Evolutionary conservation across 2,113 vertebrate species (phyloP), one percentile per base, ranked within the genome.

Genomic region (Neogale vison): DNA sequence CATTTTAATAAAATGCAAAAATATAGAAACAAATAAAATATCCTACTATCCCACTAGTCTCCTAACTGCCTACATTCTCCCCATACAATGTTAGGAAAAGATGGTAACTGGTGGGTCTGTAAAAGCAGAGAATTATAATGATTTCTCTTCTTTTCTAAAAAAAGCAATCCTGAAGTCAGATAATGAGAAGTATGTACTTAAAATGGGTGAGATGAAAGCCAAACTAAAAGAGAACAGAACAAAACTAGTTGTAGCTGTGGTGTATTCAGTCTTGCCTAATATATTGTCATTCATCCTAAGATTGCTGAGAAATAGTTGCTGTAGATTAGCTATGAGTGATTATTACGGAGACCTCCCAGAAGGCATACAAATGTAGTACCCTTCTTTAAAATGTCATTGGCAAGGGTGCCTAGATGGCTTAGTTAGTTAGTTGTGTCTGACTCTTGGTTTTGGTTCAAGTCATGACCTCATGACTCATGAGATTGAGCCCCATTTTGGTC

Each of bases 1-100:
- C 26, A 59, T 77, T 76, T 88, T 81, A 57, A 74, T 42, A 55
- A 57, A 86, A 86, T 47, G 34, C 34, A 69, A 89, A 95, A 26
- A 34, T 21, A 86, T 50, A 67, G 72, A 86, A 93, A 89, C 45
- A 90, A 76, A 63, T 84, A 71, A 96, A 93, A 89, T 74, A 39
- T 50, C 55, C 34, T 89, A 5, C 61, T 95, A 7, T 86, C 13
- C 11, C 36, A 15, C 84, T 81, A 89, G 6, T 26, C 42, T 95
- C 71, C 45, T 55, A 88, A 42, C 10, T 74, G 23, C 76, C 59
- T 61, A 57, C 59, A 18, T 71, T 74, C 23, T 88, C 57, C 17
- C 65, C 15, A 36, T 89, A 57, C 34, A 93, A 15, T 69, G n/a
- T 7, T 71, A 34, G 69, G 50, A 52, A 88, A 88, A 84, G 24